A percentile compares a stretch with the other conserved stretches of the same genome.
These are phyloP conservation scores for Myxocyprinus asiaticus DNA, from an alignment of 2,113 vertebrate species.

Conservation along the genomic window DNA sequence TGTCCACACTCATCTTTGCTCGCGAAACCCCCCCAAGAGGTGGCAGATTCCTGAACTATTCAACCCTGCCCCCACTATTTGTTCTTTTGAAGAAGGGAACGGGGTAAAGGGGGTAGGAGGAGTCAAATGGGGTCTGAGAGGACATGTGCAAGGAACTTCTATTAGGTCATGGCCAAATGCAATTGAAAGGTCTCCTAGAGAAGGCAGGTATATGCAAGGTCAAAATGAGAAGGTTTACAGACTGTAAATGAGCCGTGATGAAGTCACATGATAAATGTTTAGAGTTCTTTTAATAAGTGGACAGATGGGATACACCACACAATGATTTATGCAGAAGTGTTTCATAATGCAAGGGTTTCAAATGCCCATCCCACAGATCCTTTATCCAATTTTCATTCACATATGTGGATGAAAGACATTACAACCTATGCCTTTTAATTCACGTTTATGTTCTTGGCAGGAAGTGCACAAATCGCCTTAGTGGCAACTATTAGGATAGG, in stretches of 20 bases:
- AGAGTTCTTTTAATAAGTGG: not conserved
- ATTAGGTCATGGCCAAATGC: not conserved
- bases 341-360: not conserved
- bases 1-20: slow-evolving; percentile 25
- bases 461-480: too few species aligned
- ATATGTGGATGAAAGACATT: too few species aligned
- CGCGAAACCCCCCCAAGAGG: slow-evolving; percentile 39
- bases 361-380: not conserved
- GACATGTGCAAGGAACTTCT: not conserved
- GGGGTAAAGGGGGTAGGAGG: not conserved
- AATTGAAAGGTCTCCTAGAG: not conserved
- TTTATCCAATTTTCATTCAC: not conserved
- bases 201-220: not conserved
- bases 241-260: not conserved
- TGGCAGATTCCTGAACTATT: slow-evolving; percentile 45
- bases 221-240: not conserved
- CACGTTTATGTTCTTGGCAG: too few species aligned
- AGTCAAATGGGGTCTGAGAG: slow-evolving; percentile 9
- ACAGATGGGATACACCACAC: too few species aligned
- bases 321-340: too few species aligned
- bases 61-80: not conserved
- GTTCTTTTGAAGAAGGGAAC: too few species aligned
- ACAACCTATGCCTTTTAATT: too few species aligned
- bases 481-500: too few species aligned
- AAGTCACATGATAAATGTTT: not conserved